Base-by-base conservation (phyloP, 1,140 invertebrate species). In the Colletes gigas region DNA sequence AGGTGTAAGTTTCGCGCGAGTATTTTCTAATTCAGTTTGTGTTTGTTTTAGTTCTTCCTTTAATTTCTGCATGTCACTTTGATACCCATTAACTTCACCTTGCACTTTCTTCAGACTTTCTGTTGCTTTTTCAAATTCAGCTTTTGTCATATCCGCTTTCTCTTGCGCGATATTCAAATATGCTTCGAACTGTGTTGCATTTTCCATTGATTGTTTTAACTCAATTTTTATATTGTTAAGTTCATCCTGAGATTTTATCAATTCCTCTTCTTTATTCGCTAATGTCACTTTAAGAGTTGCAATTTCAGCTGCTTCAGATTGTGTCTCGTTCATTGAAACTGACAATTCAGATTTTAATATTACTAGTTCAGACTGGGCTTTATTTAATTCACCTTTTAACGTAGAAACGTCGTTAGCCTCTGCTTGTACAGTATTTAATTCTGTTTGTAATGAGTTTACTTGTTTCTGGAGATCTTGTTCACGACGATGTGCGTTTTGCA, bases 401-500 rank as follows among this genome's bases (percentile, higher is more conserved):
- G 84, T 52, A n/a, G 85, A 68, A 0, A 69, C 73, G n/a, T 93
- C 89, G 62, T 72, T 86, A 1, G 89, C 90, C 60, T 91, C 87
- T 47, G 82, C 69, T 71, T 92, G 92, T 6, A 81, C 87, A 4
- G 88, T 71, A 52, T 88, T 91, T 1, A 93, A 76, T 78, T 93
- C 92, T 14, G 87, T 71, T 41, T 93, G 90, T 7, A 93, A 65
- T 7, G 89, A 88, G n/a, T 88, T 88, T 9, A 91, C 73, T 84
- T 93, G 90, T 44, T 93, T 92, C 47, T 93, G 92, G 41, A 91
- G 82, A 57, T 93, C 93, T 79, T 91, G 93, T 72, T 92, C 91
- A 81, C 91, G 91, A 8, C 89, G 90, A 76, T 89, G 90, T 10
- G 93, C 91, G 81, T 84, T 92, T 69, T 94, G 93, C 6, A 94